Evolutionary conservation across 2,888 invertebrate genomes (phyloP), one percentile per base, ranked within the genome.

Genomic region (Dryocosmus kuriphilus): DNA sequence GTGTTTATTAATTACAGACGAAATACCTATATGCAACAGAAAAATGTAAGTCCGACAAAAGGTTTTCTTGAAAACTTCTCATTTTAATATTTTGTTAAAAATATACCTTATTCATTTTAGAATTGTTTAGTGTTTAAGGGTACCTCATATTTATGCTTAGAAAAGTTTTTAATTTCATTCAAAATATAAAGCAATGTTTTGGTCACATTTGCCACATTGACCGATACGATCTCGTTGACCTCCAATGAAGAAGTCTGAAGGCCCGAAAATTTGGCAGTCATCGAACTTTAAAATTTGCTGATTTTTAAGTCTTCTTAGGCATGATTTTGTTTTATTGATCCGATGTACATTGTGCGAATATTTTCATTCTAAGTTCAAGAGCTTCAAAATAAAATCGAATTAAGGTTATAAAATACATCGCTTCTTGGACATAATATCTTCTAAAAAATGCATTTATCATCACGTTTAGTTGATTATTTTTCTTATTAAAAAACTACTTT

Each of bases 191-290:
- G 27, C 63, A 65, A 65, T 67, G 41, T 67, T 41, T 67, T 67
- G 67, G 24, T 67, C 67, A 67, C 41, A 67, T 46, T 65, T 65
- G 22, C 24, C 16, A 14, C 41, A 41, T 14, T 16, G 16, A 16
- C 14, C 67, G 41, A 67, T 67, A 67, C 46, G 67, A 67, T 41
- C 67, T 67, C 19, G 41, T 67, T 67, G 67, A 67, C 67, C 67
- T 67, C 65, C 65, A 65, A 22, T 65, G 22, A 65, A 65, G 22
- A 65, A 65, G 65, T 38, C 41, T 46, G 41, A 6, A 67, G 67
- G 24, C 46, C 46, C 41, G 41, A 46, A 67, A 63, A 24, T 41
- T 46, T 19, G 41, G 67, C 46, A 67, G 67, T 67, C 46, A 67
- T 67, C 67, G 41, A 67, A 67, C 67, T 24, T 67, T 67, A n/a